Evolutionary conservation across 2,797 vertebrate genomes (phyloP).

Genomic region (Cercopithecus neglectus): DNA sequence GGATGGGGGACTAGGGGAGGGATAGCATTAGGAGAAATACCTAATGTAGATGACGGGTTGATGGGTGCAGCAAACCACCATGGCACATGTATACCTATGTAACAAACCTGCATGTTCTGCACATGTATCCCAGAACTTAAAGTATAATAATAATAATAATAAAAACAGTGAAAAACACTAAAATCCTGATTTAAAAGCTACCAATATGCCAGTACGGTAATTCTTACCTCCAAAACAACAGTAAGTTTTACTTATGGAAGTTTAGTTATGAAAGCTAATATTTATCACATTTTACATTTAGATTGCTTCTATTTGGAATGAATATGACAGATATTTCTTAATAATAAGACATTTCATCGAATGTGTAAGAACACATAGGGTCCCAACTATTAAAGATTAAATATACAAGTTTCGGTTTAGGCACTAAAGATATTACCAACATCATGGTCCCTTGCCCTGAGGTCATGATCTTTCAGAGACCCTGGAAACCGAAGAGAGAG

Average conservation of each 20-base stretch:
- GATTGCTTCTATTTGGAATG: background rate
- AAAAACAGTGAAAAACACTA: background rate
- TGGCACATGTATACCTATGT: background rate
- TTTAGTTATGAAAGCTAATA: constrained; percentile 6
- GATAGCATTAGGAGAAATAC: background rate
- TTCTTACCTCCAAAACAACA: background rate
- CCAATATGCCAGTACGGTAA: background rate
- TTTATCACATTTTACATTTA: background rate
- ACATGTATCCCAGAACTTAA: background rate
- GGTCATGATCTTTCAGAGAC: background rate
- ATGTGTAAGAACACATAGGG: background rate
- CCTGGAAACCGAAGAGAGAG: background rate
- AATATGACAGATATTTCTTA: background rate
- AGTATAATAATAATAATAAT: background rate
- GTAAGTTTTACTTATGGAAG: background rate
- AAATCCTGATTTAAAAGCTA: constrained; percentile 32
- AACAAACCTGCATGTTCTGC: background rate
- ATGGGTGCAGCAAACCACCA: background rate
- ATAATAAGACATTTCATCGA: constrained; percentile 12
- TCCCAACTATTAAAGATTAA: background rate
- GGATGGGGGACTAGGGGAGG: too few species aligned
- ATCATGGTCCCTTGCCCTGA: background rate
- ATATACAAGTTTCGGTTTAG: background rate
- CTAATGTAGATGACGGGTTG: background rate
- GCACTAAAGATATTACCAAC: background rate